A percentile compares a stretch with the other conserved stretches of the same genome.
Conservation (phyloP, 2,888 invertebrate genomes). For the Operophtera brumata region DNA sequence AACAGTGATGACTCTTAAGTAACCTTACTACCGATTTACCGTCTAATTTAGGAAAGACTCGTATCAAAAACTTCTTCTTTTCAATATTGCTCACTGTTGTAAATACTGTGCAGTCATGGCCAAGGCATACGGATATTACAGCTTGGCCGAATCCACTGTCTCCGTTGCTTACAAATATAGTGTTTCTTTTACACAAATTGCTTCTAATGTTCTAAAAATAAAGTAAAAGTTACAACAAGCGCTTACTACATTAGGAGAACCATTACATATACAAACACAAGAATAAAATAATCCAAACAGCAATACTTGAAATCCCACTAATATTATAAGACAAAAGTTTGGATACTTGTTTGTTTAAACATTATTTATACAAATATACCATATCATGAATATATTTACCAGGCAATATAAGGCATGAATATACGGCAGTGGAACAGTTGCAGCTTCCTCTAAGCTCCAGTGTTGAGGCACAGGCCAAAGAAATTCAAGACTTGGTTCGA, state of each 20-base stretch:
- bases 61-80: slow-evolving; percentile 19
- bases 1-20: no score
- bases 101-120: slow-evolving; percentile 20
- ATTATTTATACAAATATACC: neutral
- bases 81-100: slow-evolving; percentile 19
- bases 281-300: no score
- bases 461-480: slow-evolving; percentile 82
- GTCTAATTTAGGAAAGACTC: slow-evolving; percentile 9
- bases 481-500: slow-evolving; percentile 66
- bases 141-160: slow-evolving; percentile 29
- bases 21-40: no score
- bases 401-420: slow-evolving; percentile 59
- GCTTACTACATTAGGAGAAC: no score
- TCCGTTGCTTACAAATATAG: slow-evolving; percentile 22
- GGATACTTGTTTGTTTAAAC: no score
- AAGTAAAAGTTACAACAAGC: no score
- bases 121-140: slow-evolving; percentile 22
- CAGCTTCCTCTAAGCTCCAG: slow-evolving; percentile 84
- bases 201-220: slow-evolving; percentile 18
- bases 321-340: no score
- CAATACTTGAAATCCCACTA: no score
- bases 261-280: neutral
- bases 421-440: slow-evolving; percentile 86
- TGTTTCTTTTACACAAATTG: neutral
- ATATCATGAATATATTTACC: slow-evolving; percentile 16